A percentile compares a stretch with the other conserved stretches of the same genome.
These are phyloP conservation scores for Temnothorax rugatulus DNA, from an alignment of 2,888 invertebrate genomes.

Conservation along the genomic window DNA sequence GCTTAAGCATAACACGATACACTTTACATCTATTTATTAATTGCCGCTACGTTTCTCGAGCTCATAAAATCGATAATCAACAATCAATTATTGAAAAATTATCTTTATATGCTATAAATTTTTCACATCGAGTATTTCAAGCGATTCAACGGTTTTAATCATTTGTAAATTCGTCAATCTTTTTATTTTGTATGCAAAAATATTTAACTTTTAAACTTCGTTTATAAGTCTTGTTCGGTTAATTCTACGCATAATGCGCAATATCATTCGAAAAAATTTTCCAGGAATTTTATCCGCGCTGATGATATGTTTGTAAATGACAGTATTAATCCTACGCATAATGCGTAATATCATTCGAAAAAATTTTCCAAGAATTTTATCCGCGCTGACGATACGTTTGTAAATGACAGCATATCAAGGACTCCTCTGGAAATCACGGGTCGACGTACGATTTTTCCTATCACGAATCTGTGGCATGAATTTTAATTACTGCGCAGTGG, in stretches of 20 bases:
- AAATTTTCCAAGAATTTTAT: slow-evolving; percentile 27
- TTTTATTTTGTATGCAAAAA: neutral
- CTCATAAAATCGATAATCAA: neutral
- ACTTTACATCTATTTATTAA: slow-evolving; percentile 5
- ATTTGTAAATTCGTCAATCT: neutral
- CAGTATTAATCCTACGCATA: neutral
- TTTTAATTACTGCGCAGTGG: slow-evolving; percentile 67
- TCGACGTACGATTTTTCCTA: slow-evolving; percentile 46
- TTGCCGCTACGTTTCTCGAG: neutral
- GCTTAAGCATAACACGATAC: neutral
- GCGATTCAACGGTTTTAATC: neutral
- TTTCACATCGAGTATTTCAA: neutral
- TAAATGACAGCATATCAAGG: slow-evolving; percentile 13
- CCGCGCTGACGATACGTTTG: neutral
- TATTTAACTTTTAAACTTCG: neutral
- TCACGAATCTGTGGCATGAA: slow-evolving; percentile 66
- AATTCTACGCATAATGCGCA: too few relatives aligned
- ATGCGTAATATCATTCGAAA: neutral
- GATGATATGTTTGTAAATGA: slow-evolving; percentile 1
- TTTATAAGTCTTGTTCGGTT: neutral
- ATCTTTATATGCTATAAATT: neutral
- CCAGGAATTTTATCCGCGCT: slow-evolving; percentile 13
- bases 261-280: slow-evolving; percentile 10
- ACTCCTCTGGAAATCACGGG: slow-evolving; percentile 16
- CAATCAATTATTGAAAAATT: neutral